phyloP scores from a whole-genome alignment of 2,113 vertebrate genomes.

The Malurus cyaneus region DNA sequence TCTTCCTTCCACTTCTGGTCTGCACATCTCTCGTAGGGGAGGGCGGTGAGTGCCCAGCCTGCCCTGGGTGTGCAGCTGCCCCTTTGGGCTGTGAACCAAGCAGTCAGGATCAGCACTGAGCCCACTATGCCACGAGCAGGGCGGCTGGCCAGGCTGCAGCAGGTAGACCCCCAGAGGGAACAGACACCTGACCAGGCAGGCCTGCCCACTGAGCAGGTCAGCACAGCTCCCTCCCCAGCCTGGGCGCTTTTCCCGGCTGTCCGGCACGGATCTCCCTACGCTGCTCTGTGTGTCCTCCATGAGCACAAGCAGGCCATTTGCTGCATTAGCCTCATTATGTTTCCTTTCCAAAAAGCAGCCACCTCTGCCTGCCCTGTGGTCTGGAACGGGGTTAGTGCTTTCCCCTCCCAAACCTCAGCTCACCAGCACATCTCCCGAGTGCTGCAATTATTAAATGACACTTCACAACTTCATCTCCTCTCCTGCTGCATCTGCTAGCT shows the following conservation, averaged over 20 bases:
- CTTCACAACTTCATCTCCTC: slow-evolving; percentile 64
- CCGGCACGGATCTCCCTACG: rapidly evolving
- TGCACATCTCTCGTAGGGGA: neutral
- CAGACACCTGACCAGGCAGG: neutral
- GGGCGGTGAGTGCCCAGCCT: rapidly evolving
- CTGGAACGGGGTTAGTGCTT: neutral
- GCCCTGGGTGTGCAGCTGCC: neutral
- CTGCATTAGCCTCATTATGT: neutral
- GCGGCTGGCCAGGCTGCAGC: neutral
- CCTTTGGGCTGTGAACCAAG: neutral
- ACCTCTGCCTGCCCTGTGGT: neutral
- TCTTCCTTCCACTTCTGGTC: neutral
- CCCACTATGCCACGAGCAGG: neutral
- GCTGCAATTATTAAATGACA: slow-evolving; percentile 63
- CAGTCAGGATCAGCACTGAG: neutral
- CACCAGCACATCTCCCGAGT: slow-evolving; percentile 18
- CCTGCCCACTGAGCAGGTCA: neutral
- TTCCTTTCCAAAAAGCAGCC: neutral
- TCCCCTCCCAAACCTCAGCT: neutral
- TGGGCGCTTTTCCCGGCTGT: rapidly evolving
- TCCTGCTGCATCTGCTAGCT: slow-evolving; percentile 58
- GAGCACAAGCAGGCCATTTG: neutral
- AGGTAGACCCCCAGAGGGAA: neutral
- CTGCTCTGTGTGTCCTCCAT: neutral
- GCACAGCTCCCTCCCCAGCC: neutral